Percentiles rank a stretch among this genome's conserved stretches.
phyloP scores from a whole-genome alignment of 2,797 vertebrate species.

The Rhinatrema bivittatum region DNA sequence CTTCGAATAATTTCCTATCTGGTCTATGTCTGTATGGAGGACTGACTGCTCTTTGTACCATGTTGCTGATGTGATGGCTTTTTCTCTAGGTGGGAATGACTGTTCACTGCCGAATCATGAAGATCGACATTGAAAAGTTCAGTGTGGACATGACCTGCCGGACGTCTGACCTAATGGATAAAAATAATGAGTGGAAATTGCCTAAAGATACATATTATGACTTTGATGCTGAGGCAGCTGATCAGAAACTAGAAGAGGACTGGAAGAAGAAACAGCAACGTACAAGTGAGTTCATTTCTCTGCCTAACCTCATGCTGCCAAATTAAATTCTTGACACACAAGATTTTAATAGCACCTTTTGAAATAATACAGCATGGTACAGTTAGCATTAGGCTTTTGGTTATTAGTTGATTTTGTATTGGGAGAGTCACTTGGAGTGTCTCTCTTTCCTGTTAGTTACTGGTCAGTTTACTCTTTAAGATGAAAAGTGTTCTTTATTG shows the following conservation, averaged over 20 bases:
- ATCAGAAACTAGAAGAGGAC: constrained; percentile 89
- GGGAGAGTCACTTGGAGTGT: too few relatives aligned
- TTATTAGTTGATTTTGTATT: too few relatives aligned
- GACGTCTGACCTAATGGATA: constrained; percentile 92
- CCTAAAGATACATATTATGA: constrained; percentile 96
- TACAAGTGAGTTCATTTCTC: constrained; percentile 93
- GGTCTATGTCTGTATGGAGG: too few relatives aligned
- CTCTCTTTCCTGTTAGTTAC: too few relatives aligned
- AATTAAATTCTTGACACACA: accelerated
- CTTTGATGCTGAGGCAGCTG: constrained; percentile 86
- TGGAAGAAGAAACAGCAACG: constrained; percentile 91
- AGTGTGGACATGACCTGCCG: constrained; percentile 95
- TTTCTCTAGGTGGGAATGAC: constrained; percentile 89
- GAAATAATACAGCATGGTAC: too few relatives aligned
- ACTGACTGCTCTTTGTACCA: too few relatives aligned
- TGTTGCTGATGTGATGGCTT: too few relatives aligned
- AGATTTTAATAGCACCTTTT: not conserved
- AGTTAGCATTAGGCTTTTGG: too few relatives aligned
- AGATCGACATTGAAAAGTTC: constrained; percentile 98
- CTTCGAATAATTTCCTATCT: too few relatives aligned
- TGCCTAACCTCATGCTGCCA: too few relatives aligned
- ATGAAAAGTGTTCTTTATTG: too few relatives aligned
- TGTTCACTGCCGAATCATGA: constrained; percentile 97
- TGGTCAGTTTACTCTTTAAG: too few relatives aligned
- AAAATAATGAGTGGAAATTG: constrained; percentile 96